phyloP scores from a whole-genome alignment of 2,113 vertebrate genomes.

The Paraplagusia blochii region DNA sequence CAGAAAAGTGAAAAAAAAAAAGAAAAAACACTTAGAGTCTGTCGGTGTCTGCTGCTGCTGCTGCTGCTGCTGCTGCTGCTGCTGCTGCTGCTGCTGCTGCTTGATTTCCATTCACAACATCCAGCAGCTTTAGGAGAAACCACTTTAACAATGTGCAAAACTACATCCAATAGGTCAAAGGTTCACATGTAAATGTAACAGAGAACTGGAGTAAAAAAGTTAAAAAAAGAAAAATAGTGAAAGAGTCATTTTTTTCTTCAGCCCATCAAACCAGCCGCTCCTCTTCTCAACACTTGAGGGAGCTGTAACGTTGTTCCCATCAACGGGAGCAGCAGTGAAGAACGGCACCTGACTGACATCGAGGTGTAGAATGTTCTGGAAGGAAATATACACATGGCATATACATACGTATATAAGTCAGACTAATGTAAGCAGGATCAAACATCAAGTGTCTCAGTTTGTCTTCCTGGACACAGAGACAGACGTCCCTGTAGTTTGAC shows the following conservation, averaged over 20 bases:
- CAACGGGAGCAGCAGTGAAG: slow-evolving; percentile 10
- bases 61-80: background rate
- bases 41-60: slow-evolving; percentile 1
- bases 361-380: background rate
- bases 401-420: too few relatives aligned
- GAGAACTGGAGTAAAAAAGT: too few relatives aligned
- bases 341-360: too few relatives aligned
- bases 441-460: too few relatives aligned
- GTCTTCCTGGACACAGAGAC: too few relatives aligned
- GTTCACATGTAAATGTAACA: too few relatives aligned
- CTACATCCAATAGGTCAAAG: too few relatives aligned
- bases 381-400: background rate
- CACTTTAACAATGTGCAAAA: background rate
- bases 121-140: background rate
- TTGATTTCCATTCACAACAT: background rate
- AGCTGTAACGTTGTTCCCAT: slow-evolving; percentile 59
- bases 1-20: slow-evolving; percentile 14
- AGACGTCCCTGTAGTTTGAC: too few relatives aligned
- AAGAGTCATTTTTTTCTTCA: slow-evolving; percentile 12
- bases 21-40: slow-evolving; percentile 4
- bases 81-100: background rate
- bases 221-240: slow-evolving; percentile 13
- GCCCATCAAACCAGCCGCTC: background rate
- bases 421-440: too few relatives aligned
- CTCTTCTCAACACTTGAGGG: slow-evolving; percentile 64